Percentiles rank a stretch among this genome's conserved stretches.
These are phyloP conservation scores for Fundulus diaphanus DNA, from an alignment of 2,797 vertebrate species.

Conservation along the genomic window DNA sequence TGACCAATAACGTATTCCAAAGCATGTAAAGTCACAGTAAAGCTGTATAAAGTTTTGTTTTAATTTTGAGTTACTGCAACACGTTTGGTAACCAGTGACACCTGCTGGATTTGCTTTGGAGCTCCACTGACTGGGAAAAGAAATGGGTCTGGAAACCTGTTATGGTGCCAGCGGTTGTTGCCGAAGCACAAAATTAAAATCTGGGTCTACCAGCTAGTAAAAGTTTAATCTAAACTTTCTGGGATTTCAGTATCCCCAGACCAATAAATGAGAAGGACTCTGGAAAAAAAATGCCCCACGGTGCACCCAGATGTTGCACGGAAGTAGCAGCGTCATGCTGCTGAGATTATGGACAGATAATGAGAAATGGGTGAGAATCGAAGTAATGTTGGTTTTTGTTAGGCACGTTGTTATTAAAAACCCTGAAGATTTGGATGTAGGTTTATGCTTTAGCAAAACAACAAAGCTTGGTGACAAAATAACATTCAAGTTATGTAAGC, in stretches of 20 bases:
- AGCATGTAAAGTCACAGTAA: neutral
- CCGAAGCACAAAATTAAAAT: neutral
- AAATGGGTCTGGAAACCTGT: neutral
- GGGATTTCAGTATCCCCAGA: neutral
- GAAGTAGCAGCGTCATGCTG: neutral
- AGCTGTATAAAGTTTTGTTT: neutral
- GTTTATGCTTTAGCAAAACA: neutral
- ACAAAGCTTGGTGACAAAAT: neutral
- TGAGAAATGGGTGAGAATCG: neutral
- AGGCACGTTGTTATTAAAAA: neutral
- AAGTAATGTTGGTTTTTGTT: neutral
- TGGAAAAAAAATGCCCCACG: neutral
- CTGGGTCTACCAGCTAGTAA: neutral
- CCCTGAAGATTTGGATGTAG: neutral
- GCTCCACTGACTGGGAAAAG: neutral
- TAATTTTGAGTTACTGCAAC: neutral
- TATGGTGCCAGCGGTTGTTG: neutral
- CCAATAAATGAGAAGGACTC: neutral
- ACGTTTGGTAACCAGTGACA: neutral
- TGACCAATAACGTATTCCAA: neutral
- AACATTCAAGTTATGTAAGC: neutral
- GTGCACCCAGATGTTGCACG: neutral
- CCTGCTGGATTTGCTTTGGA: neutral
- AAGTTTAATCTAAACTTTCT: neutral
- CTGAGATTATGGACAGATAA: neutral